Conservation (phyloP, 1,140 invertebrate genomes). For the Venturia canescens region DNA sequence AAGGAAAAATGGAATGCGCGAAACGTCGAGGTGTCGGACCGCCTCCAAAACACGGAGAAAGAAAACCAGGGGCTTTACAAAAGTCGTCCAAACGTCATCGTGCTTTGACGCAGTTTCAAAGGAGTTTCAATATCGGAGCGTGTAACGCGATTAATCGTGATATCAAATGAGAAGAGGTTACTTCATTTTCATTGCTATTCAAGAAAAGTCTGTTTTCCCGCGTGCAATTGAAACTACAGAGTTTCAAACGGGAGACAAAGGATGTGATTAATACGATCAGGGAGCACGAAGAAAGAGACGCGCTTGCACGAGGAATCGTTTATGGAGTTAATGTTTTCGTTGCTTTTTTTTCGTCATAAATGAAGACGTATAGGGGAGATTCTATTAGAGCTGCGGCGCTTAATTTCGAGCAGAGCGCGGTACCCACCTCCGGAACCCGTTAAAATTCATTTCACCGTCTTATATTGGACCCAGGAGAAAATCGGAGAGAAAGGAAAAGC, state of each 20-base stretch:
- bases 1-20: no score
- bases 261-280: neutral
- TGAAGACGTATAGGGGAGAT: neutral
- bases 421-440: slow-evolving; percentile 5
- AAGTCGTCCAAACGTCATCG: no score
- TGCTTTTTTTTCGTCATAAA: neutral
- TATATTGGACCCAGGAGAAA: slow-evolving; percentile 4
- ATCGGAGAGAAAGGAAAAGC: neutral
- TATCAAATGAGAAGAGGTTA: neutral
- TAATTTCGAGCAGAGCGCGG: neutral
- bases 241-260: neutral
- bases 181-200: neutral
- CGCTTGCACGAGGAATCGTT: neutral
- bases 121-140: no score
- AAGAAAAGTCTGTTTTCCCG: neutral
- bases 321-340: neutral
- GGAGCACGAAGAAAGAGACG: neutral
- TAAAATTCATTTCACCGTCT: slow-evolving; percentile 11
- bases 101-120: no score
- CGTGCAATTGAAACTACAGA: neutral
- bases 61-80: no score
- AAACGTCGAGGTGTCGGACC: no score
- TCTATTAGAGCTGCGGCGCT: neutral
- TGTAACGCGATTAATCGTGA: no score
- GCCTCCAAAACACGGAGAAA: no score